A percentile compares a stretch with the other conserved stretches of the same genome.
These are phyloP conservation scores for Andricus quercusramuli DNA, from an alignment of 2,888 invertebrate genomes.

Conservation along the genomic window DNA sequence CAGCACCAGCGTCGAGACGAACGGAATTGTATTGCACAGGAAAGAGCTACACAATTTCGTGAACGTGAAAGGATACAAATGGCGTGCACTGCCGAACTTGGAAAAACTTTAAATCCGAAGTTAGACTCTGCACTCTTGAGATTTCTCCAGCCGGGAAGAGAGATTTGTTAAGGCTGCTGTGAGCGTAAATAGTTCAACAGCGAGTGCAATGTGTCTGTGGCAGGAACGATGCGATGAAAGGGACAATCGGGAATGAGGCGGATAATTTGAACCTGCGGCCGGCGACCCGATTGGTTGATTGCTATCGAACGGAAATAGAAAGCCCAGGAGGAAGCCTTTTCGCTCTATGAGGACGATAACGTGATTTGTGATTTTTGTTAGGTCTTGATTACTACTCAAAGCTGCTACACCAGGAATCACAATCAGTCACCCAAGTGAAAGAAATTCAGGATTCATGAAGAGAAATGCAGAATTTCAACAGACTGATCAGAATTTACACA, in stretches of 20 bases:
- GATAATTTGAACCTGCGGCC: background rate
- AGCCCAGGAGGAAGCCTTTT: background rate
- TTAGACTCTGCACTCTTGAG: background rate
- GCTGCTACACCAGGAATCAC: too few species aligned
- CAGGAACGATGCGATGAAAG: background rate
- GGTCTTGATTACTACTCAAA: background rate
- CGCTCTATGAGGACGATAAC: background rate
- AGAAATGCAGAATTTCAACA: too few species aligned
- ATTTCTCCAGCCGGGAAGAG: background rate
- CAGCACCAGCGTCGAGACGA: background rate
- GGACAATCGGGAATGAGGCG: constrained; percentile 1
- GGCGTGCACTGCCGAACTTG: constrained; percentile 7
- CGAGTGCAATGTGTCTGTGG: background rate
- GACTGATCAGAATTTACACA: too few species aligned
- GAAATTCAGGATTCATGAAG: too few species aligned
- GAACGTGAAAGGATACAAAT: constrained; percentile 15
- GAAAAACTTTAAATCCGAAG: background rate
- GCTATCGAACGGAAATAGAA: background rate
- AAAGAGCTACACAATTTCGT: constrained; percentile 32
- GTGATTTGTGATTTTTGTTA: background rate
- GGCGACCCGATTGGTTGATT: background rate
- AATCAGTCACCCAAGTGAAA: too few species aligned
- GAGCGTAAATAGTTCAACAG: background rate
- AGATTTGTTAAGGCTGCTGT: background rate
- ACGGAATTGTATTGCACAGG: constrained; percentile 16